These are phyloP conservation scores for Lanius collurio DNA, from an alignment of 2,113 vertebrate genomes.

Conservation along the genomic window DNA sequence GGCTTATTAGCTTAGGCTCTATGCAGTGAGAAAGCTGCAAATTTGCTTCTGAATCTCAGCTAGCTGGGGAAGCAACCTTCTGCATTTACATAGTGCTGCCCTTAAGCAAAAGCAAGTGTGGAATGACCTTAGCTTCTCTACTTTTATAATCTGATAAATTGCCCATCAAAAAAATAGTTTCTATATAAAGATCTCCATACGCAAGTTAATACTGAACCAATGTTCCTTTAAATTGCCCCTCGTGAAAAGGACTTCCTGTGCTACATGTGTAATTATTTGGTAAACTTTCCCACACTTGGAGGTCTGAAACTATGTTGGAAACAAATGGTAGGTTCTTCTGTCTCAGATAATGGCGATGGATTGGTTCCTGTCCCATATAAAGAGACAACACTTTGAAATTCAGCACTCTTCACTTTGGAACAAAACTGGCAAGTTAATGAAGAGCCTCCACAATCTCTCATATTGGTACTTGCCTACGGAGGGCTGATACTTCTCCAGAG, in stretches of 20 bases:
- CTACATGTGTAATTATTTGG: neutral
- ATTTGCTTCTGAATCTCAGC: neutral
- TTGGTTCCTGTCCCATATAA: neutral
- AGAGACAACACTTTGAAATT: neutral
- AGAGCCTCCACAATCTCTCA: neutral
- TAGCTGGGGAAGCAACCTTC: neutral
- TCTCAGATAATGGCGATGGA: neutral
- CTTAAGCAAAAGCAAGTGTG: conserved; percentile 17
- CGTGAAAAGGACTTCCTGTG: conserved; percentile 9
- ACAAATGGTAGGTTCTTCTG: neutral
- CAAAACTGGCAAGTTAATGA: neutral
- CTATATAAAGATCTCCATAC: conserved; percentile 1
- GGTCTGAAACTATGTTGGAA: neutral
- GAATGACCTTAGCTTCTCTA: conserved; percentile 27
- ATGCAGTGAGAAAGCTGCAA: neutral
- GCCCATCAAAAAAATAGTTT: neutral
- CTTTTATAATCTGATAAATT: conserved; percentile 35
- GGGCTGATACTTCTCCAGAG: neutral
- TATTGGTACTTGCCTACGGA: neutral
- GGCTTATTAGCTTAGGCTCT: neutral
- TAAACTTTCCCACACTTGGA: neutral
- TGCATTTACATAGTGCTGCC: conserved; percentile 2
- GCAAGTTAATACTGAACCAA: conserved; percentile 28
- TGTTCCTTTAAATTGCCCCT: conserved; percentile 22
- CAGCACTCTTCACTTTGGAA: neutral